A percentile compares a stretch with the other conserved stretches of the same genome.
Conservation (phyloP, 2,888 invertebrate species). For the Hedya salicella region DNA sequence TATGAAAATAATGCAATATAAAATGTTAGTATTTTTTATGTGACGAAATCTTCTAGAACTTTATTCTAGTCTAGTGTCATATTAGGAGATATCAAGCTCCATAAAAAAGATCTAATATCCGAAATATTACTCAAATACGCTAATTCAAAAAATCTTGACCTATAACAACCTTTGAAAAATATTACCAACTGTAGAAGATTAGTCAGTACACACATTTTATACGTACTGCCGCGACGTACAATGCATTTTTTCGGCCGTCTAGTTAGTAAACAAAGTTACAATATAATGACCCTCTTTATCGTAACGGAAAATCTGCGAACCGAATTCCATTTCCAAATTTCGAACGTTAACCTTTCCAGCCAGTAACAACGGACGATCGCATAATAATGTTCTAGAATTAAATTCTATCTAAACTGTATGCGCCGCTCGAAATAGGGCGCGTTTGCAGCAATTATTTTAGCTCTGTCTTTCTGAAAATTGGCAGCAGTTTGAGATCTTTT, state of each 20-base stretch:
- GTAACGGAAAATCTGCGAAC: background rate
- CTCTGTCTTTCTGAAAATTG: conserved; percentile 85
- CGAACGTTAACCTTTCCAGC: conserved; percentile 48
- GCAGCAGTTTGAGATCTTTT: conserved; percentile 82
- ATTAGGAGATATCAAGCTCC: too few species aligned
- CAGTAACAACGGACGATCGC: conserved; percentile 59
- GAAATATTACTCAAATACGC: too few species aligned
- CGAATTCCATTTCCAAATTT: conserved; percentile 23
- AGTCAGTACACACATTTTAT: too few species aligned
- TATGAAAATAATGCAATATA: background rate
- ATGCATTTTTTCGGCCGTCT: background rate
- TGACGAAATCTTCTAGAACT: too few species aligned
- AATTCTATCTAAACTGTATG: conserved; percentile 76
- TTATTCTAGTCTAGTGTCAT: too few species aligned
- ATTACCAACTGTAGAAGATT: too few species aligned
- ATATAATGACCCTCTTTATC: background rate
- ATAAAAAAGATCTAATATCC: too few species aligned
- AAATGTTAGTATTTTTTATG: too few species aligned
- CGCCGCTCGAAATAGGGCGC: conserved; percentile 81
- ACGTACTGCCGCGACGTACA: background rate
- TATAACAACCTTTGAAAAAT: too few species aligned
- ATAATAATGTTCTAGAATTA: conserved; percentile 78
- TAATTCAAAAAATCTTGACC: too few species aligned
- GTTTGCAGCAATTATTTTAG: conserved; percentile 84
- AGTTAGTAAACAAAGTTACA: background rate